Conservation (phyloP, 2,797 vertebrate genomes). For the Serranus cabrilla region DNA sequence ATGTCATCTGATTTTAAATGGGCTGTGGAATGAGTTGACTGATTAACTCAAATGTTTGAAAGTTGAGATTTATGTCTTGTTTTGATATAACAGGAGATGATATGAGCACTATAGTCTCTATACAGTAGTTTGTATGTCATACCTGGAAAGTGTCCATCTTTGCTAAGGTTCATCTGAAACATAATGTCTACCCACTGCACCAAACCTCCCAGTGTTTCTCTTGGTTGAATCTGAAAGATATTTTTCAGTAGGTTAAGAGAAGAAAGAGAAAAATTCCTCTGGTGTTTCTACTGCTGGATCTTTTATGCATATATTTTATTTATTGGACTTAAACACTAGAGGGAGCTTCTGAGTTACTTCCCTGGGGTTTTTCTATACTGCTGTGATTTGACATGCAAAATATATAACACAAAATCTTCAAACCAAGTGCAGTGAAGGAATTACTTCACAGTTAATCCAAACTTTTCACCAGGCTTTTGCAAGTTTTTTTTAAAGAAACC, state of each 20-base stretch:
- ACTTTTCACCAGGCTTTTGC: background rate
- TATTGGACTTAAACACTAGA: constrained; percentile 37
- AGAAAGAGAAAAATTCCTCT: constrained; percentile 9
- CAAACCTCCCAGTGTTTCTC: background rate
- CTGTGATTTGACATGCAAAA: background rate
- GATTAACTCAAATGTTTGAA: background rate
- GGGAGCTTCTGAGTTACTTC: constrained; percentile 21
- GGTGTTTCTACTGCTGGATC: background rate
- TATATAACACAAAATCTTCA: no score
- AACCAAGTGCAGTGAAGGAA: background rate
- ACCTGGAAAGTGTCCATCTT: background rate
- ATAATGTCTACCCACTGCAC: background rate
- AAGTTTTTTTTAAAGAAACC: background rate
- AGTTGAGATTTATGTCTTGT: background rate
- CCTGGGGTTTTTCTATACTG: constrained; percentile 9
- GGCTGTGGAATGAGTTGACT: background rate
- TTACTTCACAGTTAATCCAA: background rate
- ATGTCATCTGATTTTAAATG: constrained; percentile 6
- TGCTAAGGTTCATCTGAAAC: constrained; percentile 1
- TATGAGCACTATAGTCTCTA: background rate
- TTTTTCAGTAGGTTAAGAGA: background rate
- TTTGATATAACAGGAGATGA: background rate
- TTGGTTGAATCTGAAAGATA: background rate
- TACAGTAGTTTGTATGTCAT: background rate
- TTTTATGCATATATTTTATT: constrained; percentile 18